Evolutionary conservation across 2,888 invertebrate species (phyloP), one percentile per base, ranked within the genome.

Genomic region (Cephus runcator): DNA sequence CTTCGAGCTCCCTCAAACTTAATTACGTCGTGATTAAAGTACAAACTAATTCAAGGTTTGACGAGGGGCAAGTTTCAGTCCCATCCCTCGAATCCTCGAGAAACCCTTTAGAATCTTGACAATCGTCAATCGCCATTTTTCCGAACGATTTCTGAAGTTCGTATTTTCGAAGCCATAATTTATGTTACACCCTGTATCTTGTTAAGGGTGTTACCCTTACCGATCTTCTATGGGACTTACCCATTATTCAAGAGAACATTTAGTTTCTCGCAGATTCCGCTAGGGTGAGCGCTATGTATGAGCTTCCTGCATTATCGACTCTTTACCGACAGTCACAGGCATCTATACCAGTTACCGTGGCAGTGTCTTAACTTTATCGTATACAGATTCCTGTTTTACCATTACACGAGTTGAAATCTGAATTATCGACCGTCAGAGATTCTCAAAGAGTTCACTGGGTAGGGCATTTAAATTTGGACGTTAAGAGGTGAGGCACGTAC

Each of bases 401-500:
- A 40, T 15, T 40, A 15, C 15, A 6, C 6, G 1, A 1, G 15
- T 40, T 40, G 15, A 15, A 40, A 40, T 40, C 40, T 40, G 40
- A 4, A 6, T 40, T 40, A 40, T 15, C 40, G 40, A n/a, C 68
- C 34, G 4, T 0, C 88, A 89, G 88, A 85, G 88, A 79, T 76
- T 88, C 87, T 88, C 88, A 88, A 80, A 75, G 34, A 15, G 30
- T 11, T 34, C 73, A 4, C 73, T 23, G 12, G 15, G 4, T 40
- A 40, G 40, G 15, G 15, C 6, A 15, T 40, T 36, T 4, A 40
- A 85, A 85, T 84, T 81, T 76, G 69, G 75, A 80, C 82, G 82
- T 88, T 87, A 75, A 82, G 80, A 88, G 84, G 80, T 81, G 83
- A 77, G 76, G 85, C 89, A 88, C 89, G 89, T 89, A 87, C 79